phyloP scores from a whole-genome alignment of 2,113 vertebrate genomes.

The Oostethus manadensis region DNA sequence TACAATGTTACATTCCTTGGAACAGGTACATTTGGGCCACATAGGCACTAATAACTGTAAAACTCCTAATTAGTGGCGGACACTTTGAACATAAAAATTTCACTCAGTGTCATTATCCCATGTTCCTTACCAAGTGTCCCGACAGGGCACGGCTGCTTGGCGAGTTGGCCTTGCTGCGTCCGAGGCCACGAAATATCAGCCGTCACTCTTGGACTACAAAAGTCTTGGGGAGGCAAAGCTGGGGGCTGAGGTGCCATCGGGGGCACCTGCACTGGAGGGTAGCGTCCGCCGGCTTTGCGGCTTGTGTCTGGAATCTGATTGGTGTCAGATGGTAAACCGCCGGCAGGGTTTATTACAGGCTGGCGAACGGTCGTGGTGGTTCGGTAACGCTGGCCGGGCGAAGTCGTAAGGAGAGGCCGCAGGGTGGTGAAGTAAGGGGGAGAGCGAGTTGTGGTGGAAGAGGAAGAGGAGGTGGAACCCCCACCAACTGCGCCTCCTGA shows the following conservation, averaged over 20 bases:
- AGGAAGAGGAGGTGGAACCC: slow-evolving; percentile 69
- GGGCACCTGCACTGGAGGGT: slow-evolving; percentile 52
- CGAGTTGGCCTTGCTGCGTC: slow-evolving; percentile 87
- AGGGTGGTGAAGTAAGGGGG: slow-evolving; percentile 70
- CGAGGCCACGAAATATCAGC: slow-evolving; percentile 91
- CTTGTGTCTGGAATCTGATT: slow-evolving; percentile 66
- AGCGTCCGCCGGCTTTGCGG: slow-evolving; percentile 58
- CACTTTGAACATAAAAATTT: neutral
- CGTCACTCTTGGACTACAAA: slow-evolving; percentile 81
- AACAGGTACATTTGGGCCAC: slow-evolving; percentile 1
- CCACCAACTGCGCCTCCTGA: slow-evolving; percentile 35
- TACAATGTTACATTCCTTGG: neutral
- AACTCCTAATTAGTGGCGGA: neutral
- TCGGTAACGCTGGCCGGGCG: slow-evolving; percentile 74
- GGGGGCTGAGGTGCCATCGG: slow-evolving; percentile 69
- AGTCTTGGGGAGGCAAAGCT: slow-evolving; percentile 77
- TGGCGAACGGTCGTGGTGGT: slow-evolving; percentile 75
- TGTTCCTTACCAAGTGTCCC: slow-evolving; percentile 84
- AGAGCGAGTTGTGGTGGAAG: slow-evolving; percentile 72
- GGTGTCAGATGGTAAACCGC: slow-evolving; percentile 48
- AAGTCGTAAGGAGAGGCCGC: slow-evolving; percentile 73
- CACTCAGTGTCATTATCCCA: slow-evolving; percentile 1
- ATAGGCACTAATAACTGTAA: neutral
- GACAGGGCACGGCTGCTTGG: slow-evolving; percentile 89
- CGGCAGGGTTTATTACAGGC: slow-evolving; percentile 36